Conservation (phyloP, 2,797 vertebrate species). For the Sebastes nivosus region DNA sequence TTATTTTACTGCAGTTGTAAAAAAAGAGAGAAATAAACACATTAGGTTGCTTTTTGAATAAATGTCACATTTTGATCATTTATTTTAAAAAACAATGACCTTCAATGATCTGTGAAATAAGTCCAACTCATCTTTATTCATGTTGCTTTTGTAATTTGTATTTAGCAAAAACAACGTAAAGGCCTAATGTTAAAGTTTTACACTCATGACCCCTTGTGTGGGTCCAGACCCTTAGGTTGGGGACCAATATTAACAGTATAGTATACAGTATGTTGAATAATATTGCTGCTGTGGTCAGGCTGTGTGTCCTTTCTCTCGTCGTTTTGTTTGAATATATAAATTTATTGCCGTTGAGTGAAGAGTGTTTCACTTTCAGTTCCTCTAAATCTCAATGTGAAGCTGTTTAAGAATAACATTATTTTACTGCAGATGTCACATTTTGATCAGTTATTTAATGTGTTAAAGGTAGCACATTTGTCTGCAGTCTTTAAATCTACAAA, state of each 20-base stretch:
- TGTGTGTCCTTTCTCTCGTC: too few relatives aligned
- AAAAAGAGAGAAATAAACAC: not conserved
- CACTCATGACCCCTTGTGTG: too few relatives aligned
- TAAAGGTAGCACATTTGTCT: not conserved
- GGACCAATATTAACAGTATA: too few relatives aligned
- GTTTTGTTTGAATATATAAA: not conserved
- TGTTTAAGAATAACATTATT: not conserved
- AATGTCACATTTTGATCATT: not conserved
- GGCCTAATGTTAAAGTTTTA: too few relatives aligned
- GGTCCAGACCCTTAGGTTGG: too few relatives aligned
- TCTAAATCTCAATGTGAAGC: not conserved
- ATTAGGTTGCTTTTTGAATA: not conserved
- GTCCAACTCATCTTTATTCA: conserved; percentile 45
- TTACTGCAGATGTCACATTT: not conserved
- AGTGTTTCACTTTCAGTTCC: not conserved
- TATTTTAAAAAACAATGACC: too few relatives aligned
- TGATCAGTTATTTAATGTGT: not conserved
- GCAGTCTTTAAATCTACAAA: not conserved
- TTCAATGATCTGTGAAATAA: not conserved
- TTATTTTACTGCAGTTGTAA: not conserved
- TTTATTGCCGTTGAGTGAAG: not conserved
- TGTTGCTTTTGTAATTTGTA: not conserved
- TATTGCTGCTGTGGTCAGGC: too few relatives aligned
- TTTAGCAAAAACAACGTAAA: too few relatives aligned
- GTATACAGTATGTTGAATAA: not conserved